These are phyloP conservation scores for Ctenicera cuprea DNA, from an alignment of 2,888 invertebrate species.

Conservation along the genomic window DNA sequence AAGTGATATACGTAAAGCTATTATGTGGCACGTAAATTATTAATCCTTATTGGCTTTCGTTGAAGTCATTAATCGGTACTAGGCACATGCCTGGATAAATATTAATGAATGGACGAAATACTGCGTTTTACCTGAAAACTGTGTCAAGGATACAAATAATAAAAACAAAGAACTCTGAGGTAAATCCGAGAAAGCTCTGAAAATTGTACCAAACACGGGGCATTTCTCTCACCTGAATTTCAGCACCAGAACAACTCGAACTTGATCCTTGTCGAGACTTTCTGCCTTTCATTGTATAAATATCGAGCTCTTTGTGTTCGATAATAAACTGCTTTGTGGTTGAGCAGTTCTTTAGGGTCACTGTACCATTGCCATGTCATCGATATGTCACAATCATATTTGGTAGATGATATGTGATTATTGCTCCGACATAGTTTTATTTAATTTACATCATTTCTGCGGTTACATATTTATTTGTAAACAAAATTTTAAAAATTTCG, in stretches of 20 bases:
- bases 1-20: conserved; percentile 33
- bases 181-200: not conserved
- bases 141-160: conserved; percentile 36
- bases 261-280: conserved; percentile 62
- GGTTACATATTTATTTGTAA: not conserved
- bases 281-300: conserved; percentile 37
- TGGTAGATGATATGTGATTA: conserved; percentile 25
- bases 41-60: conserved; percentile 46
- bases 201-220: not conserved
- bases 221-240: conserved; percentile 65
- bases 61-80: conserved; percentile 44
- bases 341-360: conserved; percentile 20
- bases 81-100: conserved; percentile 39
- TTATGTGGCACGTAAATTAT: conserved; percentile 41
- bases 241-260: conserved; percentile 67
- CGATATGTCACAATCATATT: conserved; percentile 35
- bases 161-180: conserved; percentile 31
- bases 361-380: conserved; percentile 20
- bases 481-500: not conserved
- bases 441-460: conserved; percentile 9
- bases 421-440: conserved; percentile 19
- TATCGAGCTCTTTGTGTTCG: conserved; percentile 19
- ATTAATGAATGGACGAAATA: conserved; percentile 37
- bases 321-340: conserved; percentile 14
- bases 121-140: conserved; percentile 40